A percentile compares a stretch with the other conserved stretches of the same genome.
phyloP scores from a whole-genome alignment of 2,113 vertebrate species.

The Tricholaema leucomelas region DNA sequence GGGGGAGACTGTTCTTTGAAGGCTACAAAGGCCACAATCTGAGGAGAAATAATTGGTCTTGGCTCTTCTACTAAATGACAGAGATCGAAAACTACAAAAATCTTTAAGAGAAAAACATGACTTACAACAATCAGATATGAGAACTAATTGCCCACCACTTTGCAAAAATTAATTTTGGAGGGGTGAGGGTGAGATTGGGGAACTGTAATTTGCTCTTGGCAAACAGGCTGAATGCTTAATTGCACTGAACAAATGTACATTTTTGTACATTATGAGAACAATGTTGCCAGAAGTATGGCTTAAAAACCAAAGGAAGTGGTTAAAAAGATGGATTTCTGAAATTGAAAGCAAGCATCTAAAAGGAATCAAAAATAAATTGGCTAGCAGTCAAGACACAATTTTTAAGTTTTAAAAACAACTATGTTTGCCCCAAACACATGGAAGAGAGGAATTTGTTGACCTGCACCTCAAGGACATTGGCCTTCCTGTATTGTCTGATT shows the following conservation, averaged over 20 bases:
- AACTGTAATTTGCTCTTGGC: conserved; percentile 58
- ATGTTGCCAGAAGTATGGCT: conserved; percentile 58
- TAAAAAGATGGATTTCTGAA: conserved; percentile 38
- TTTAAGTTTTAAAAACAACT: conserved; percentile 26
- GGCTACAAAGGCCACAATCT: conserved; percentile 43
- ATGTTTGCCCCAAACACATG: not conserved
- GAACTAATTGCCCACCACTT: conserved; percentile 41
- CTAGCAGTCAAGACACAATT: not conserved
- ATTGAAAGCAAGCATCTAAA: conserved; percentile 62
- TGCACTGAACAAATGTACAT: conserved; percentile 63
- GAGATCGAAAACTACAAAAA: conserved; percentile 30
- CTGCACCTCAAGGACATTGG: not conserved
- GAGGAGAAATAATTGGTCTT: conserved; percentile 55
- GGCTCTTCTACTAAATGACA: conserved; percentile 31
- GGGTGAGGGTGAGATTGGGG: conserved; percentile 28
- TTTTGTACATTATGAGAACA: conserved; percentile 53
- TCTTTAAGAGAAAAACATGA: conserved; percentile 31
- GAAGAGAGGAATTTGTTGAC: conserved; percentile 15
- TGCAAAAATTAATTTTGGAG: conserved; percentile 52
- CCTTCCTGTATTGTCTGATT: not conserved
- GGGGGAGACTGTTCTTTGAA: conserved; percentile 41
- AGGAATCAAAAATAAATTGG: conserved; percentile 46
- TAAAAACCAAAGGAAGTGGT: conserved; percentile 12
- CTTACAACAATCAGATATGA: conserved; percentile 12
- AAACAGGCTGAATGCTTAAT: conserved; percentile 62